phyloP scores from a whole-genome alignment of 2,113 vertebrate species.

The Ageneiosus marmoratus region DNA sequence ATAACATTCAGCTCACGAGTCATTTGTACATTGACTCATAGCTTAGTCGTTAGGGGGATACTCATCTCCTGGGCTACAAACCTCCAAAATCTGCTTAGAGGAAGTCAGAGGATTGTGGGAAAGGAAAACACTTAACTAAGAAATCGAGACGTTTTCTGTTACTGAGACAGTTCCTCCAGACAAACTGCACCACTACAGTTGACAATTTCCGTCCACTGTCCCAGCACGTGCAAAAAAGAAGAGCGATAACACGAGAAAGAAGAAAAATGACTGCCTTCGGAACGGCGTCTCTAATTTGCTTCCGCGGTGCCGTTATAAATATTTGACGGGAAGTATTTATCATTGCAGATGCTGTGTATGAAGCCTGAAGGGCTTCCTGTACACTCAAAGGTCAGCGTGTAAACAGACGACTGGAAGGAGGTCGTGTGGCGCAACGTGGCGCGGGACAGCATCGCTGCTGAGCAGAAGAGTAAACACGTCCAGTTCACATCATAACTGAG shows the following conservation, averaged over 20 bases:
- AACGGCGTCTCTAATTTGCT: slow-evolving; percentile 66
- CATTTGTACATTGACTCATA: slow-evolving; percentile 62
- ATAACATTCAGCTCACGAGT: slow-evolving; percentile 51
- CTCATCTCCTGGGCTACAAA: slow-evolving; percentile 1
- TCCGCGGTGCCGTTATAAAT: slow-evolving; percentile 75
- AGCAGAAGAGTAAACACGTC: slow-evolving; percentile 48
- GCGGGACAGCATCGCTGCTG: slow-evolving; percentile 41
- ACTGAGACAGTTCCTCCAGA: background rate
- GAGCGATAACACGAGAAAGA: background rate
- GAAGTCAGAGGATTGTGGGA: slow-evolving; percentile 10
- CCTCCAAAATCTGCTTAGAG: background rate
- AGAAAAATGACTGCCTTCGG: background rate
- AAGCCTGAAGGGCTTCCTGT: slow-evolving; percentile 74
- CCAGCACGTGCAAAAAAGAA: slow-evolving; percentile 51
- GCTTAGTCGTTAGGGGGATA: background rate
- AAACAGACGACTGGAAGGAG: slow-evolving; percentile 66
- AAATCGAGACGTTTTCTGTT: background rate
- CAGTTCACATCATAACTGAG: slow-evolving; percentile 35
- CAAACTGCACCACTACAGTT: background rate
- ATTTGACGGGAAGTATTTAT: slow-evolving; percentile 79
- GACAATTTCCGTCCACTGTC: slow-evolving; percentile 28
- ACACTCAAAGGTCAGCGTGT: slow-evolving; percentile 72
- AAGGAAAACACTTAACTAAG: background rate
- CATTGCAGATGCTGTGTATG: slow-evolving; percentile 75
- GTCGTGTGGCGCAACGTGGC: slow-evolving; percentile 53